A percentile compares a stretch with the other conserved stretches of the same genome.
These are phyloP conservation scores for Alcis repandata DNA, from an alignment of 2,888 invertebrate genomes.

Conservation along the genomic window DNA sequence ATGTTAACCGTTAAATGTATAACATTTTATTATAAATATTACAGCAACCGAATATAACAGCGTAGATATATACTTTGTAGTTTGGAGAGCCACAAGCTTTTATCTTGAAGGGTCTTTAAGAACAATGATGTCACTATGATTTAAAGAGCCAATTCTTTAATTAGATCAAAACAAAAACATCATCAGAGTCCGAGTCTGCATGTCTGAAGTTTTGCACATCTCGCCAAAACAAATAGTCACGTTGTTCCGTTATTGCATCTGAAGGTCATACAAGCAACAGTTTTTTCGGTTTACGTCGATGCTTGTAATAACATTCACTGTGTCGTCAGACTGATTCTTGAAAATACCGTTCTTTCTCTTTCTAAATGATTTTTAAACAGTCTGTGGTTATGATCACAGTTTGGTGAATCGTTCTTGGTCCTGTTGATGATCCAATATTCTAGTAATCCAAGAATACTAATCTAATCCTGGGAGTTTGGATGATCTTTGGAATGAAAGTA, in stretches of 20 bases:
- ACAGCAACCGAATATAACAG: too few species aligned
- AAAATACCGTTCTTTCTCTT: slow-evolving; percentile 27
- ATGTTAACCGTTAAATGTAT: too few species aligned
- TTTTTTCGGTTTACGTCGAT: slow-evolving; percentile 27
- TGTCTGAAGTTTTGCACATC: slow-evolving; percentile 1
- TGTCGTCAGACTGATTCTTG: slow-evolving; percentile 37
- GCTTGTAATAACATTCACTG: slow-evolving; percentile 33
- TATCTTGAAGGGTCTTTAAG: neutral
- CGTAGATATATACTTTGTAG: too few species aligned
- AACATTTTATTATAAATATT: neutral
- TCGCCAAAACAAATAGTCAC: slow-evolving; percentile 27
- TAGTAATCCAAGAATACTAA: too few species aligned
- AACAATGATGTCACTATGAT: slow-evolving; percentile 19
- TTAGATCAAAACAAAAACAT: neutral
- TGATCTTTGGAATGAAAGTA: too few species aligned
- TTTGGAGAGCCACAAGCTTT: too few species aligned
- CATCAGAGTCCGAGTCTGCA: neutral
- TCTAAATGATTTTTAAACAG: slow-evolving; percentile 30
- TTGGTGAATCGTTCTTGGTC: slow-evolving; percentile 1
- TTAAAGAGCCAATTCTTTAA: slow-evolving; percentile 13
- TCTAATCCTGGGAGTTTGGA: too few species aligned
- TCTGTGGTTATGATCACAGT: slow-evolving; percentile 33
- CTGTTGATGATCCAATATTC: too few species aligned
- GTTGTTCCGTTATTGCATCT: slow-evolving; percentile 16
- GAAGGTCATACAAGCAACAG: slow-evolving; percentile 32